Evolutionary conservation across 2,113 vertebrate species (phyloP).

Genomic region (Aramus guarauna): DNA sequence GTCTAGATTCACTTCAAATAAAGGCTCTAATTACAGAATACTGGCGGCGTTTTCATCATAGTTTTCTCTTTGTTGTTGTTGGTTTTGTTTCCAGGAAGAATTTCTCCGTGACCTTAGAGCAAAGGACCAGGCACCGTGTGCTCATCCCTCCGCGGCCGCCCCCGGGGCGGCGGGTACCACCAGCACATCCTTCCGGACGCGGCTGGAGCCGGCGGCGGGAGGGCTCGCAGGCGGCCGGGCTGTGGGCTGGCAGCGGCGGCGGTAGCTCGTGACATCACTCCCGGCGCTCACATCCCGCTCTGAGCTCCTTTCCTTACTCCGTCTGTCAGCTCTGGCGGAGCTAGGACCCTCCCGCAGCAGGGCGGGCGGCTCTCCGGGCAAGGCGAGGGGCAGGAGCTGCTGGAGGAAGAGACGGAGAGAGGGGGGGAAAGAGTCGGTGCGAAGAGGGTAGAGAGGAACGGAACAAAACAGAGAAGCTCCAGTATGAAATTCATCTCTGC

Average conservation of each 20-base stretch:
- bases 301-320: neutral
- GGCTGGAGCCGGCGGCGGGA: constrained; percentile 10
- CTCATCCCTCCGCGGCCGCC: neutral
- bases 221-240: constrained; percentile 31
- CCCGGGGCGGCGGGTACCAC: constrained; percentile 9
- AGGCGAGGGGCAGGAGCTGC: neutral
- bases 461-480: neutral
- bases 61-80: neutral
- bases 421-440: neutral
- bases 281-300: constrained; percentile 14
- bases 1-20: too few relatives aligned
- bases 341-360: neutral
- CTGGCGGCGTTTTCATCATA: fast-evolving
- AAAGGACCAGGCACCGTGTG: neutral
- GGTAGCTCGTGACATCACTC: constrained; percentile 46
- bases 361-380: neutral
- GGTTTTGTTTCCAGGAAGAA: neutral
- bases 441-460: neutral
- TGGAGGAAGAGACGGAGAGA: neutral
- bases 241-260: neutral
- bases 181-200: constrained; percentile 41
- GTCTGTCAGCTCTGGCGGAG: neutral
- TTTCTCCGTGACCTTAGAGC: neutral
- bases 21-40: neutral
- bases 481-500: constrained; percentile 70